phyloP scores from a whole-genome alignment of 2,797 vertebrate genomes.

The Bradypodion ventrale region DNA sequence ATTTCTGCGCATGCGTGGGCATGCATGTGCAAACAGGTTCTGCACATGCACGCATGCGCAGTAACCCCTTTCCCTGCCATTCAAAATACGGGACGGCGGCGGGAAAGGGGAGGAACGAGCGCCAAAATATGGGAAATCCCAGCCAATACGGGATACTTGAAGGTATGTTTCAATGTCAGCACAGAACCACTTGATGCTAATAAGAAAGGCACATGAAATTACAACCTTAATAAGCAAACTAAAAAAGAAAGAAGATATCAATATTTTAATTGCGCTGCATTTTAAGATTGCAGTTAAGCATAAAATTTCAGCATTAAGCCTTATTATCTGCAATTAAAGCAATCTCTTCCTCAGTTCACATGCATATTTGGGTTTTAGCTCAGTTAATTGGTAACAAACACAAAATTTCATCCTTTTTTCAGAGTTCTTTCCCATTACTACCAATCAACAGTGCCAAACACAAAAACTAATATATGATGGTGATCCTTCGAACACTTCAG shows the following conservation, averaged over 20 bases:
- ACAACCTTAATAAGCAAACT: not conserved
- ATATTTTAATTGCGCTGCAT: not conserved
- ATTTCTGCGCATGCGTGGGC: too few species aligned
- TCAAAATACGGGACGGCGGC: too few species aligned
- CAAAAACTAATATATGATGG: not conserved
- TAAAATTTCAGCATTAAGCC: not conserved
- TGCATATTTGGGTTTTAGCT: not conserved
- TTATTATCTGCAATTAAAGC: constrained; percentile 12
- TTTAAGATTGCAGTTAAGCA: not conserved
- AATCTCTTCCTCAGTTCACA: constrained; percentile 5
- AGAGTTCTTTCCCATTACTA: not conserved
- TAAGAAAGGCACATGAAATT: not conserved
- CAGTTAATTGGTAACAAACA: not conserved
- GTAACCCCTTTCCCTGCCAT: too few species aligned
- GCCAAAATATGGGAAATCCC: too few species aligned
- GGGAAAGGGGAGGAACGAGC: too few species aligned
- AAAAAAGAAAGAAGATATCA: not conserved
- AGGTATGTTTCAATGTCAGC: not conserved
- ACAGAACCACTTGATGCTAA: not conserved
- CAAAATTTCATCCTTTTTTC: not conserved
- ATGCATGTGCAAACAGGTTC: too few species aligned
- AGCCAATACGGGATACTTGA: too few species aligned
- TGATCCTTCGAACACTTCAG: not conserved
- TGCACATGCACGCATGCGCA: too few species aligned
- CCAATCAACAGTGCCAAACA: not conserved